phyloP scores from a whole-genome alignment of 2,888 invertebrate species.

The Sinhomidia bicolor region DNA sequence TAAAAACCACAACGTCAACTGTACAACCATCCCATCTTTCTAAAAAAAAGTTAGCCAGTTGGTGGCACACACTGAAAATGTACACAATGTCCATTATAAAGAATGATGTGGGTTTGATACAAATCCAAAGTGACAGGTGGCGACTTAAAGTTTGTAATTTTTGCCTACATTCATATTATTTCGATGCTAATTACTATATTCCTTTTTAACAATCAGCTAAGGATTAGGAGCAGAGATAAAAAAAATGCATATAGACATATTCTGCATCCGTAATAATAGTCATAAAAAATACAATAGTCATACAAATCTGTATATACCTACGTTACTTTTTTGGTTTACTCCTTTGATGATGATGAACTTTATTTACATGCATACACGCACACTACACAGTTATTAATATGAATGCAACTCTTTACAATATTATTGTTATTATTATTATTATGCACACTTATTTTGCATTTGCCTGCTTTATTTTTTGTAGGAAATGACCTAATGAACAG shows the following conservation, averaged over 20 bases:
- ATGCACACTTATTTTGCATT: constrained; percentile 3
- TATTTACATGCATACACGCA: too few species aligned
- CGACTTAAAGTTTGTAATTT: constrained; percentile 1
- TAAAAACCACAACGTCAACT: neutral
- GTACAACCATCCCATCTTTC: neutral
- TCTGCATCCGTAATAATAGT: too few species aligned
- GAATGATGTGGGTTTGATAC: neutral
- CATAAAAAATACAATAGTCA: too few species aligned
- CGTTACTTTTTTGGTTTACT: too few species aligned
- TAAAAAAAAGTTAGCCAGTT: neutral
- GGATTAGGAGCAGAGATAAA: neutral
- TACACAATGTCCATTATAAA: too few species aligned
- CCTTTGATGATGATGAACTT: constrained; percentile 5
- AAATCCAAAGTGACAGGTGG: neutral
- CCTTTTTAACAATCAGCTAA: neutral
- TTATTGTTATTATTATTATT: too few species aligned
- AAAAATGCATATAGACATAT: neutral
- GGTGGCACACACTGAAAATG: too few species aligned
- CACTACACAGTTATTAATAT: too few species aligned
- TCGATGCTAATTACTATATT: neutral
- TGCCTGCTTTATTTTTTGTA: neutral
- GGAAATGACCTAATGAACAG: constrained; percentile 64
- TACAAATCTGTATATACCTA: too few species aligned
- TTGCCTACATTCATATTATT: neutral
- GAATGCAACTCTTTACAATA: too few species aligned